Conservation (phyloP, 1,140 invertebrate species). For the Vanessa tameamea region DNA sequence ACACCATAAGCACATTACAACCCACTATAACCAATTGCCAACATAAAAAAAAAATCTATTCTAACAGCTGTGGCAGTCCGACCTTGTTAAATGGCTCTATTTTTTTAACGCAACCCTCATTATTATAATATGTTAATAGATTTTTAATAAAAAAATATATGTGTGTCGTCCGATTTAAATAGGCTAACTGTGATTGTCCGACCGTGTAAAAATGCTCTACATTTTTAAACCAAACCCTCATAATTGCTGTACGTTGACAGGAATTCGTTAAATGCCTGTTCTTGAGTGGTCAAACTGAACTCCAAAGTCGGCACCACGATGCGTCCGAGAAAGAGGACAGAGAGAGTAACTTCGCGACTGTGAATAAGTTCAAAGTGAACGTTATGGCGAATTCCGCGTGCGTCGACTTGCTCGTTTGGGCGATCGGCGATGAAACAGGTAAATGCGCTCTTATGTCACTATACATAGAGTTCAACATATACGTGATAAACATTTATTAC, state of each 20-base stretch:
- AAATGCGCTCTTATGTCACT: slow-evolving; percentile 42
- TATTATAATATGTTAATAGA: no score
- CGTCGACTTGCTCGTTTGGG: slow-evolving; percentile 98
- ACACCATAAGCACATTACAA: no score
- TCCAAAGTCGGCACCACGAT: slow-evolving; percentile 91
- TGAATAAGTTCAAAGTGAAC: slow-evolving; percentile 96
- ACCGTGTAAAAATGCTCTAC: background rate
- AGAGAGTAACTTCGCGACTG: slow-evolving; percentile 88
- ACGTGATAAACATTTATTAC: background rate
- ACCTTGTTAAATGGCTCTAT: no score
- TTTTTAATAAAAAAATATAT: background rate
- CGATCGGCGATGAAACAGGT: slow-evolving; percentile 98
- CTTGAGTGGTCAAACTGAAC: slow-evolving; percentile 94
- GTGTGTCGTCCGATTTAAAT: background rate
- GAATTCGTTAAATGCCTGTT: slow-evolving; percentile 90
- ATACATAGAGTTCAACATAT: background rate
- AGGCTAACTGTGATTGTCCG: background rate
- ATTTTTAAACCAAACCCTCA: background rate
- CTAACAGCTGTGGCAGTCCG: no score
- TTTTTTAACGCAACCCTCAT: no score
- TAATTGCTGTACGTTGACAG: slow-evolving; percentile 49
- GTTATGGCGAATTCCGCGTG: slow-evolving; percentile 98
- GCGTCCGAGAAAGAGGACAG: slow-evolving; percentile 89
- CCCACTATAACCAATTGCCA: no score
- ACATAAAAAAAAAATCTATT: no score